Base-by-base conservation (phyloP, 64 coral and sea anemone species). In the Orbicella faveolata region DNA sequence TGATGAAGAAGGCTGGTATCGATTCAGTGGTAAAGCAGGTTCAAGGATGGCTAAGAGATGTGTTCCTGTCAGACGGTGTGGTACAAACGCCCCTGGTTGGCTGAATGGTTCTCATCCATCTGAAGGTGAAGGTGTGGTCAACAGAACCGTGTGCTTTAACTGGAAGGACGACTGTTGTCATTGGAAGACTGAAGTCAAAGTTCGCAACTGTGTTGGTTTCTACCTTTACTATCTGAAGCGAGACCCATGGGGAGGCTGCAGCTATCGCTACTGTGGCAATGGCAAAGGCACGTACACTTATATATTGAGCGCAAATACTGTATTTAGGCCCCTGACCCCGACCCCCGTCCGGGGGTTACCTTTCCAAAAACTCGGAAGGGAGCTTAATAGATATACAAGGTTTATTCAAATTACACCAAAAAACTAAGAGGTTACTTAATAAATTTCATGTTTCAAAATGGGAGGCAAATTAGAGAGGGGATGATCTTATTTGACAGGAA, bases 261-360 rank as follows among this genome's bases (percentile, higher is more conserved):
- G 64, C 10, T 85, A 52, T 52, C 82, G 82, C 37, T 85, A 85
- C 39, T 85, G 82, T 53, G 82, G 82, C 18, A 85, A 85, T 67
- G 82, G 82, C 20, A 39, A 66, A 52, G 82, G 82, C 52, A 52
- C 30, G 20, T 70, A 70, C 21, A 25, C 65, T 21, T 2, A 23
- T 23, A 64, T 64, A 18, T 21, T 64, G 7, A 64, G 20, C 44
- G 7, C 44, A 48, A 48, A 48, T 48, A 4, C 44, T 48, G 4
- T 30, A 30, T 48, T 6, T 48, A 48, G 7, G 44, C 44, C 44
- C 44, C 7, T 2, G 4, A 6, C 44, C 44, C 44, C 44, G 7
- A 48, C 44, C 5, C 39, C 5, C 44, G 44, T 6, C 44, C 44
- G 7, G 5, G 2, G 44, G 44, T 48, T 48, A 48, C 2, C 44